Percentiles rank a stretch among this genome's conserved stretches.
phyloP scores from a whole-genome alignment of 2,113 vertebrate species.

The Tachysurus vachellii region DNA sequence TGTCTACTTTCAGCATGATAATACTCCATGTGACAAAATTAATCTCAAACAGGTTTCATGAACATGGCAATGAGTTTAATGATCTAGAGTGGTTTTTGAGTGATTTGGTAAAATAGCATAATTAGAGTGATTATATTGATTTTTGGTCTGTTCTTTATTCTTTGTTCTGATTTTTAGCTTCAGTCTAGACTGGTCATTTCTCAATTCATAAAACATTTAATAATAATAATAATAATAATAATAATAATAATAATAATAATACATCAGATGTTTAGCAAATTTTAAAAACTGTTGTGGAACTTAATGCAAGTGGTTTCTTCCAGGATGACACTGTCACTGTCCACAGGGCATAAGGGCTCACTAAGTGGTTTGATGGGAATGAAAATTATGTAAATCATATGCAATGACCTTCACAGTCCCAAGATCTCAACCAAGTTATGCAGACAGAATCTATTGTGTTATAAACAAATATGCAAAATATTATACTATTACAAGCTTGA shows the following conservation, averaged over 20 bases:
- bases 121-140: background rate
- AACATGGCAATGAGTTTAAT: no score
- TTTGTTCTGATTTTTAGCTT: background rate
- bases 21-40: no score
- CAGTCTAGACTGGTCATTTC: background rate
- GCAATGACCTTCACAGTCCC: background rate
- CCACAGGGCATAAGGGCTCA: background rate
- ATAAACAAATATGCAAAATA: background rate
- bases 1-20: no score
- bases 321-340: background rate
- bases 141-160: background rate
- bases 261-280: no score
- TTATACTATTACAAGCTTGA: background rate
- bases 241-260: background rate
- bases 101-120: background rate
- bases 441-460: background rate
- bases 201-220: background rate
- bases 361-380: background rate
- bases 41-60: no score
- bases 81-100: background rate
- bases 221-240: background rate
- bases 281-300: background rate
- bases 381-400: slow-evolving; percentile 13
- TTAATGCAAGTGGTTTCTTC: background rate
- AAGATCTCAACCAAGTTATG: slow-evolving; percentile 1